A percentile compares a stretch with the other conserved stretches of the same genome.
phyloP scores from a whole-genome alignment of 2,888 invertebrate genomes.

The Ptychoptera contaminata region DNA sequence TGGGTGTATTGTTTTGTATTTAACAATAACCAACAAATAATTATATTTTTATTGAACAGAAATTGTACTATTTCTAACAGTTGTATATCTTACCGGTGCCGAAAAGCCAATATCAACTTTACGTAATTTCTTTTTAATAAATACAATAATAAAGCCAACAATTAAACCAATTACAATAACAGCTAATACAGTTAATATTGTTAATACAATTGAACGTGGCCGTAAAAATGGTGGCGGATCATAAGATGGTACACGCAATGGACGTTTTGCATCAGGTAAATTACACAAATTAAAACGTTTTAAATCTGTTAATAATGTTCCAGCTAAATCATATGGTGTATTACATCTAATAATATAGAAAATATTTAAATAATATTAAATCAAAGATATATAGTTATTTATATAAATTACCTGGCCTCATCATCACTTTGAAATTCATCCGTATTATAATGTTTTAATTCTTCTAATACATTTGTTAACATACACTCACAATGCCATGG shows the following conservation, averaged over 20 bases:
- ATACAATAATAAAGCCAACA: conserved; percentile 24
- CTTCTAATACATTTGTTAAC: conserved; percentile 22
- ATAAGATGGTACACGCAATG: conserved; percentile 18
- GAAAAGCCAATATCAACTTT: conserved; percentile 8
- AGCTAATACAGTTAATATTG: conserved; percentile 22
- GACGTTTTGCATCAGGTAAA: background rate
- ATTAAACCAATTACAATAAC: conserved; percentile 24
- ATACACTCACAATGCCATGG: conserved; percentile 47
- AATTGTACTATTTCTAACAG: conserved; percentile 12
- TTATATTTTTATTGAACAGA: background rate
- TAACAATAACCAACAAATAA: no score
- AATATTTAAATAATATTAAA: background rate
- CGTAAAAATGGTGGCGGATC: conserved; percentile 27
- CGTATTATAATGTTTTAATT: conserved; percentile 7
- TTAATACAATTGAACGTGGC: conserved; percentile 25
- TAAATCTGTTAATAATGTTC: conserved; percentile 19
- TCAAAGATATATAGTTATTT: background rate
- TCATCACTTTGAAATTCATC: background rate
- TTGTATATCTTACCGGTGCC: conserved; percentile 13
- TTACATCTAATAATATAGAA: conserved; percentile 19
- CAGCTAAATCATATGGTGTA: conserved; percentile 24
- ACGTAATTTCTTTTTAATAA: conserved; percentile 8
- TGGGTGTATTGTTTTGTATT: no score
- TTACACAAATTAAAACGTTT: conserved; percentile 11
- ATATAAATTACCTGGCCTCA: background rate